A percentile compares a stretch with the other conserved stretches of the same genome.
Evolutionary conservation across 2,888 invertebrate species (phyloP).

Genomic region (Dasysyrphus albostriatus): DNA sequence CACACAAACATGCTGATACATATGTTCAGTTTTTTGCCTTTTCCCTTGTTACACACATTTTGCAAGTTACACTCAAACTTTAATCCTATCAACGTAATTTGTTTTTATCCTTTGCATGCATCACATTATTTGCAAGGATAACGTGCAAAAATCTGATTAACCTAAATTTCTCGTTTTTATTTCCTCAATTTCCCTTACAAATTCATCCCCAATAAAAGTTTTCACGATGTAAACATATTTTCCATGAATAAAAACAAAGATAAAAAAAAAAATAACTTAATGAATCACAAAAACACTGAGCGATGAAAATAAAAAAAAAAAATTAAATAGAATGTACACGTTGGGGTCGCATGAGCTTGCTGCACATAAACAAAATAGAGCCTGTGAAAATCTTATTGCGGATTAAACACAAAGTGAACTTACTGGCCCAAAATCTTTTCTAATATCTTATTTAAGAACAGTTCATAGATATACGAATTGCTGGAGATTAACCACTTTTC

Average conservation of each 20-base stretch:
- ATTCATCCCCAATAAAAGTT: slow-evolving; percentile 65
- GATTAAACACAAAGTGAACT: too few relatives aligned
- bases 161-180: slow-evolving; percentile 70
- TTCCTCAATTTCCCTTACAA: slow-evolving; percentile 56
- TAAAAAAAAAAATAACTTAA: slow-evolving; percentile 58
- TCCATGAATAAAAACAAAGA: slow-evolving; percentile 56
- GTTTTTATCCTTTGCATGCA: slow-evolving; percentile 59
- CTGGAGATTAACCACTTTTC: too few relatives aligned
- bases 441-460: too few relatives aligned
- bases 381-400: too few relatives aligned
- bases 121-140: slow-evolving; percentile 47
- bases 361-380: not conserved
- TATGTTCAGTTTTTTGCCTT: too few relatives aligned
- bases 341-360: not conserved
- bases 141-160: slow-evolving; percentile 74
- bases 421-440: too few relatives aligned
- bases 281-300: slow-evolving; percentile 55
- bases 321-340: not conserved
- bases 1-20: too few relatives aligned
- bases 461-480: too few relatives aligned
- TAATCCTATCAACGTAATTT: slow-evolving; percentile 65
- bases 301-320: not conserved
- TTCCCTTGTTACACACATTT: not conserved
- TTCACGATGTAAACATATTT: slow-evolving; percentile 67
- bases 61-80: slow-evolving; percentile 39